Percentiles rank a stretch among this genome's conserved stretches.
phyloP scores from a whole-genome alignment of 2,113 vertebrate species.

The Catharus minimus region DNA sequence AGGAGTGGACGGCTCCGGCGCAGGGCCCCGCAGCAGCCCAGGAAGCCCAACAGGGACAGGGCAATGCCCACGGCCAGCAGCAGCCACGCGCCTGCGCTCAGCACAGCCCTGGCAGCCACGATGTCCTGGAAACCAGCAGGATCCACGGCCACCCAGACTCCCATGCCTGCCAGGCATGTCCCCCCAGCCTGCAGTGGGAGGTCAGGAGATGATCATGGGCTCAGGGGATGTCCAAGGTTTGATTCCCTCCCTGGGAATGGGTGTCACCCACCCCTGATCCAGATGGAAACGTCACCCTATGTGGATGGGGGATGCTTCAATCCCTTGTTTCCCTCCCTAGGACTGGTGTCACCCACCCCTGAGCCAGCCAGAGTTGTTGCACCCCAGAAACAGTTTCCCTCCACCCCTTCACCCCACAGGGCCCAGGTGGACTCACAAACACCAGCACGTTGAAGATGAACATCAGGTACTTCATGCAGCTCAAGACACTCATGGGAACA shows the following conservation, averaged over 20 bases:
- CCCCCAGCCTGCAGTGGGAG: constrained; percentile 43
- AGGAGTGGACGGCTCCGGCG: constrained; percentile 30
- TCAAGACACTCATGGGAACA: constrained; percentile 46
- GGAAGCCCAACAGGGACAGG: constrained; percentile 58
- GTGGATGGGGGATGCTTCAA: neutral
- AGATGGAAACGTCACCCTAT: neutral
- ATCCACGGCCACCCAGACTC: constrained; percentile 57
- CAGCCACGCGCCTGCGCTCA: neutral
- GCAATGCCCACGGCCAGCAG: constrained; percentile 44
- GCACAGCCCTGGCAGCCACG: neutral
- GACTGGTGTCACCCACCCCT: neutral
- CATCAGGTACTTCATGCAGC: constrained; percentile 68
- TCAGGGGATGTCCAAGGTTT: neutral
- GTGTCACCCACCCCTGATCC: neutral
- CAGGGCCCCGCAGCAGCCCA: constrained; percentile 68
- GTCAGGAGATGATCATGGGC: neutral
- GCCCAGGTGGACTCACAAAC: constrained; percentile 60
- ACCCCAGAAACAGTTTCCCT: fast-evolving
- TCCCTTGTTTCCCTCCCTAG: neutral
- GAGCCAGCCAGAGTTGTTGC: fast-evolving
- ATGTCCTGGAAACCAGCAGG: constrained; percentile 52
- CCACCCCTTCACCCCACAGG: neutral
- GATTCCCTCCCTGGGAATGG: neutral
- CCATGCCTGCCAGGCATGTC: constrained; percentile 25
- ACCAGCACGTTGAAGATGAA: constrained; percentile 67